phyloP scores from a whole-genome alignment of 2,888 invertebrate species.

The Cabera pusaria region DNA sequence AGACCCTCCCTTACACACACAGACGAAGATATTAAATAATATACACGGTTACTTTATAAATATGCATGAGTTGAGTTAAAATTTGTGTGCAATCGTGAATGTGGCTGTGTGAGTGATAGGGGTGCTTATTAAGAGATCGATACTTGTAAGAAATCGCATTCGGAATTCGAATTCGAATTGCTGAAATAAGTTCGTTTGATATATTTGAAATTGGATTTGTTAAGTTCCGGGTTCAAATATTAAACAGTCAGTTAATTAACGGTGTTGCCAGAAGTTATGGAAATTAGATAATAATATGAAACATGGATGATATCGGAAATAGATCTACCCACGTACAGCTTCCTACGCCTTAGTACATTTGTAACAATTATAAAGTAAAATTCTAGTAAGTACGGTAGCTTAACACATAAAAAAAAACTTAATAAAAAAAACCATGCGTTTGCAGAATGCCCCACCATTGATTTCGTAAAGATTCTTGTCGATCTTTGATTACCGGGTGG shows the following conservation, averaged over 20 bases:
- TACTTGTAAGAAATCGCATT: slow-evolving; percentile 31
- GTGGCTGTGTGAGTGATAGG: slow-evolving; percentile 38
- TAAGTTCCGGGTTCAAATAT: no score
- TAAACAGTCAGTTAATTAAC: no score
- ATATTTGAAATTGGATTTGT: no score
- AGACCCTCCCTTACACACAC: slow-evolving; percentile 70
- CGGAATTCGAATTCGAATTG: slow-evolving; percentile 16
- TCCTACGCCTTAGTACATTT: no score
- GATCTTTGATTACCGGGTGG: slow-evolving; percentile 14
- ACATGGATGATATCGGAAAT: no score
- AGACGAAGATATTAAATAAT: slow-evolving; percentile 74
- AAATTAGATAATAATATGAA: no score
- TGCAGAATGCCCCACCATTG: slow-evolving; percentile 4
- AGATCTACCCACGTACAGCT: no score
- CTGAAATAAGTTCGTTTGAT: no score
- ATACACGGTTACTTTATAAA: slow-evolving; percentile 78
- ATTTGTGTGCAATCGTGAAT: slow-evolving; percentile 54
- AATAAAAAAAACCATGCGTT: no score
- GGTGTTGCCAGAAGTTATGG: no score
- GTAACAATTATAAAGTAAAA: no score
- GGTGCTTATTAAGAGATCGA: slow-evolving; percentile 28
- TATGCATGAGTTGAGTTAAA: slow-evolving; percentile 79
- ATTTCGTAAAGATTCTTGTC: slow-evolving; percentile 12
- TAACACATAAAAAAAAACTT: background rate
- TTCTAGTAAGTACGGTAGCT: no score